phyloP scores from a whole-genome alignment of 2,113 vertebrate genomes.

The Desmodus rotundus region DNA sequence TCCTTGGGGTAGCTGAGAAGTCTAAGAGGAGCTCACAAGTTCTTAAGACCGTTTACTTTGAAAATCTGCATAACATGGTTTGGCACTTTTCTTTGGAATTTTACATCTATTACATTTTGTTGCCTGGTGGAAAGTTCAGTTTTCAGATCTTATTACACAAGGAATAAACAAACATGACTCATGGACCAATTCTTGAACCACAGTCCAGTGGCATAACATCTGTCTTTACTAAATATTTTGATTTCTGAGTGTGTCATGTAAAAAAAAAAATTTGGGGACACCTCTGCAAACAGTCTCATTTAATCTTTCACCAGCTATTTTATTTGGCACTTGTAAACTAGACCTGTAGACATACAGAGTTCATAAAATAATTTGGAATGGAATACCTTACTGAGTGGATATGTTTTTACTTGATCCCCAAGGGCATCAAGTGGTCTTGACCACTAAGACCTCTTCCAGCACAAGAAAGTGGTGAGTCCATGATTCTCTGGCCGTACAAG shows the following conservation, averaged over 20 bases:
- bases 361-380: conserved; percentile 28
- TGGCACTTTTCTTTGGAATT: conserved; percentile 37
- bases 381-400: not conserved
- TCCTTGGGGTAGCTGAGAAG: not conserved
- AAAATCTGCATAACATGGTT: not conserved
- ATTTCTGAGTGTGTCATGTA: conserved; percentile 38
- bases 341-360: not conserved
- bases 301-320: not conserved
- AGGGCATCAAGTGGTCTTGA: not conserved
- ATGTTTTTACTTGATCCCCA: not conserved
- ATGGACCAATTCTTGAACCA: conserved; percentile 25
- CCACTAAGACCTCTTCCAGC: not conserved
- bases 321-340: conserved; percentile 17
- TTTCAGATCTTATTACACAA: conserved; percentile 51
- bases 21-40: not conserved
- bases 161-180: conserved; percentile 62
- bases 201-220: conserved; percentile 43
- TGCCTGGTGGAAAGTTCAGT: conserved; percentile 16
- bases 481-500: not conserved
- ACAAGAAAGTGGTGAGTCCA: not conserved
- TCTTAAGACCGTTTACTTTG: not conserved
- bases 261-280: not conserved
- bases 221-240: conserved; percentile 49
- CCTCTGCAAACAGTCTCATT: conserved; percentile 20
- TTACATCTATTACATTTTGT: conserved; percentile 14